These are phyloP conservation scores for Lepilemur septentrionalis DNA, from an alignment of 2,797 vertebrate genomes.

Conservation along the genomic window DNA sequence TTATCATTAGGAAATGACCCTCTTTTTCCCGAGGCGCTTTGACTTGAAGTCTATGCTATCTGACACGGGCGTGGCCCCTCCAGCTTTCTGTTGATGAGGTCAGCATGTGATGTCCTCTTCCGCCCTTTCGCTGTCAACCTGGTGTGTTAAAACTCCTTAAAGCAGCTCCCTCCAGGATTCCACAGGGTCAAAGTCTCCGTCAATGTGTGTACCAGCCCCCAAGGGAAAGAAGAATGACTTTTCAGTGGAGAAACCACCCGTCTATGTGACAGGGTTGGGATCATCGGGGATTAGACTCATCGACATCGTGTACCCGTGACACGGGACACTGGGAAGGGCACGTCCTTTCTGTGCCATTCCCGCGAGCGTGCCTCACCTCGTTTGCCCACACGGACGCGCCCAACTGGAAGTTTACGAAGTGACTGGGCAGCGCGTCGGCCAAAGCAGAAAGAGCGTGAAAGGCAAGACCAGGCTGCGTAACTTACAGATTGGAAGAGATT, in stretches of 20 bases:
- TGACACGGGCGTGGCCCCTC: no score
- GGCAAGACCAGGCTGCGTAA: background rate
- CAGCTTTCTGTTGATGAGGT: background rate
- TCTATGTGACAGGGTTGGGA: background rate
- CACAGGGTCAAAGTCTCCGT: background rate
- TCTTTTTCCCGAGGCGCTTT: background rate
- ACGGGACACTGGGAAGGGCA: background rate
- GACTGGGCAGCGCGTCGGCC: background rate
- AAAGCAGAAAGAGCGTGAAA: background rate
- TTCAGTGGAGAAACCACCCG: background rate
- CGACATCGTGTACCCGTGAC: rapidly evolving
- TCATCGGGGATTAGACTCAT: background rate
- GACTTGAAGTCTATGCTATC: background rate
- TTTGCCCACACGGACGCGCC: background rate
- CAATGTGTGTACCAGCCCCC: background rate
- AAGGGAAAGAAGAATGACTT: background rate
- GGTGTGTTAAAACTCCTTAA: background rate
- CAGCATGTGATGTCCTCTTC: rapidly evolving
- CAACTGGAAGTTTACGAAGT: background rate
- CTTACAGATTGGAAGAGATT: background rate
- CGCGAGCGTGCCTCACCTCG: background rate
- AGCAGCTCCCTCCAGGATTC: background rate
- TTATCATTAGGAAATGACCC: background rate
- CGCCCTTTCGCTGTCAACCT: background rate
- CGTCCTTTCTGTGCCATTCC: rapidly evolving